Evolutionary conservation across 2,888 invertebrate genomes (phyloP), one percentile per base, ranked within the genome.

Genomic region (Osmoderma eremita): DNA sequence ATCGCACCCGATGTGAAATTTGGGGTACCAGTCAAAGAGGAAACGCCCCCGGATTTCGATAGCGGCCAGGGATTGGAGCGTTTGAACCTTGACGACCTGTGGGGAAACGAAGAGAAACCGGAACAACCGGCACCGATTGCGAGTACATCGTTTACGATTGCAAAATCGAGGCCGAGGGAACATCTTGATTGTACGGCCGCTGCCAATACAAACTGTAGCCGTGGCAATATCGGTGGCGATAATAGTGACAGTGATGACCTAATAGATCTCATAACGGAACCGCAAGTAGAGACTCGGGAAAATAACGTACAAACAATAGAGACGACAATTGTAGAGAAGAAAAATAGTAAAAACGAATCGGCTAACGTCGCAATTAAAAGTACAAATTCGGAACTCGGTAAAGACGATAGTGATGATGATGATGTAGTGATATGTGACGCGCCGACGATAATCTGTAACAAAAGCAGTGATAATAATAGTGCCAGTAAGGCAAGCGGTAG

Each of bases 341-440:
- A 5, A 30, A 10, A 10, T 17, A 56, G 22, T 56, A 39, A 20
- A 56, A 41, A 20, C 41, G 22, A 41, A n/a, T 56, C n/a, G 18
- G 13, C 18, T 12, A 18, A 20, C 39, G 56, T 39, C 38, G 53
- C 53, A 36, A 53, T 53, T 22, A 22, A 56, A 22, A 56, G 56
- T 56, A 56, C 56, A 56, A 56, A 56, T 38, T 17, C 38, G 18
- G 38, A 30, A 17, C 36, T 53, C 15, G 17, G 12, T 22, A 22
- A 8, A 3, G 20, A 38, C 15, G 12, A 18, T n/a, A 41, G 20
- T 41, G 12, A 20, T 3, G 8, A 38, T 15, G 18, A 15, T 8
- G 1, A 1, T 12, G 30, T 30, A 6, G 30, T 30, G 30, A 30
- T 30, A 30, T 30, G 30, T 5, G 30, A 30, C n/a, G 13, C 17